Conservation (phyloP, 2,113 vertebrate genomes). For the Haemorhous mexicanus region DNA sequence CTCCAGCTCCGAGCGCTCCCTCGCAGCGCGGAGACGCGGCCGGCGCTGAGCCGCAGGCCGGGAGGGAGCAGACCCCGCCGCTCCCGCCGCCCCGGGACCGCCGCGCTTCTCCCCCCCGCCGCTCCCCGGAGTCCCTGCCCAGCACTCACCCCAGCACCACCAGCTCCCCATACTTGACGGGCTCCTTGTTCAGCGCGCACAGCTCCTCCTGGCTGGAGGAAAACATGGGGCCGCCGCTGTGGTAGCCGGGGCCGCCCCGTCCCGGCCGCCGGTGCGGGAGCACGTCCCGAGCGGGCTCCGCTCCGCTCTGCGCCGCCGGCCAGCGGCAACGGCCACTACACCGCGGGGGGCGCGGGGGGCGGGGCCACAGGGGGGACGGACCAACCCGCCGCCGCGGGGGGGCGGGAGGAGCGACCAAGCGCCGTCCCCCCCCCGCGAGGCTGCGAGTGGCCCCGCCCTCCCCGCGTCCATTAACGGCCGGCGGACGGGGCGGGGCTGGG, state of each 20-base stretch:
- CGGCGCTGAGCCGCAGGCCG: neutral
- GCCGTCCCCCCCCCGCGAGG: no score
- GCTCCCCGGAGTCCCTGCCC: neutral
- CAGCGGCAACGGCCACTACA: neutral
- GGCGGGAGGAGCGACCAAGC: neutral
- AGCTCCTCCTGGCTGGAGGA: slow-evolving; percentile 89
- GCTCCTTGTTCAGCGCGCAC: slow-evolving; percentile 90
- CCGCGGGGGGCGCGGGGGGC: neutral
- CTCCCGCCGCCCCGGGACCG: neutral
- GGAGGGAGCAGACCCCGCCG: neutral
- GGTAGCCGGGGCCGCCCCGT: neutral
- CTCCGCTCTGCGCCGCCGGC: neutral
- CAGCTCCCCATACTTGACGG: slow-evolving; percentile 92
- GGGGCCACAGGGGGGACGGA: neutral
- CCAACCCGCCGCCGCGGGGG: neutral
- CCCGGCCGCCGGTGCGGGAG: slow-evolving; percentile 17
- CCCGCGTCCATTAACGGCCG: neutral
- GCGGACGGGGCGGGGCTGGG: neutral
- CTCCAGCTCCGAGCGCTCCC: neutral
- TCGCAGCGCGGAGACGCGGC: neutral
- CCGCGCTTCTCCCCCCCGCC: no score
- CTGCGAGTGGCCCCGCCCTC: neutral
- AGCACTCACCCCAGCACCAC: slow-evolving; percentile 91
- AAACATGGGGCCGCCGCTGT: slow-evolving; percentile 83
- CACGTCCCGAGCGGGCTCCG: neutral